Percentiles rank a stretch among this genome's conserved stretches.
Conservation (phyloP, 2,888 invertebrate species). For the Endomychus coccineus region DNA sequence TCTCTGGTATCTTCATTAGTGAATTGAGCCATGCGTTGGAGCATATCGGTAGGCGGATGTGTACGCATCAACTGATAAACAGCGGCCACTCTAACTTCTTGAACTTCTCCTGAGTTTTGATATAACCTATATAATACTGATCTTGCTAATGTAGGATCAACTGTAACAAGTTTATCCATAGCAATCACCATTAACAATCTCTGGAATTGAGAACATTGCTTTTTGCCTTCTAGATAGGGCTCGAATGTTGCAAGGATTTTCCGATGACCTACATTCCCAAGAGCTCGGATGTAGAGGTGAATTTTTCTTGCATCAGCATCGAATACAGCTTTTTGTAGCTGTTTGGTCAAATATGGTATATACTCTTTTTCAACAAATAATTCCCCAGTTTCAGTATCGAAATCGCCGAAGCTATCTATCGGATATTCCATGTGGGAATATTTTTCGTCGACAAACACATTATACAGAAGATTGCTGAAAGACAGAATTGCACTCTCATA, state of each 20-base stretch:
- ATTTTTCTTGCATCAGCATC: constrained; percentile 50
- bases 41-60: constrained; percentile 54
- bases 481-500: constrained; percentile 54
- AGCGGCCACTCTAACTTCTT: constrained; percentile 60
- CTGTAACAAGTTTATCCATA: constrained; percentile 47
- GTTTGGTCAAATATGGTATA: constrained; percentile 51
- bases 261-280: constrained; percentile 59
- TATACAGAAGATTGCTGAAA: constrained; percentile 53
- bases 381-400: constrained; percentile 46
- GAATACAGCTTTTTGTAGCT: constrained; percentile 50
- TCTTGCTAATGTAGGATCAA: constrained; percentile 49
- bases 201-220: constrained; percentile 52
- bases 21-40: constrained; percentile 63
- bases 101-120: constrained; percentile 56
- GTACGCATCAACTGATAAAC: constrained; percentile 55
- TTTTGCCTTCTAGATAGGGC: constrained; percentile 60
- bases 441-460: constrained; percentile 52
- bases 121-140: constrained; percentile 58
- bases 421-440: constrained; percentile 56
- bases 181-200: constrained; percentile 56
- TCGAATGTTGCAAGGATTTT: constrained; percentile 54
- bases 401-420: constrained; percentile 56
- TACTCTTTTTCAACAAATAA: constrained; percentile 50
- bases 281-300: constrained; percentile 55
- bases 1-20: constrained; percentile 56